Evolutionary conservation across 2,888 invertebrate species (phyloP), one percentile per base, ranked within the genome.

Genomic region (Melieria picta): DNA sequence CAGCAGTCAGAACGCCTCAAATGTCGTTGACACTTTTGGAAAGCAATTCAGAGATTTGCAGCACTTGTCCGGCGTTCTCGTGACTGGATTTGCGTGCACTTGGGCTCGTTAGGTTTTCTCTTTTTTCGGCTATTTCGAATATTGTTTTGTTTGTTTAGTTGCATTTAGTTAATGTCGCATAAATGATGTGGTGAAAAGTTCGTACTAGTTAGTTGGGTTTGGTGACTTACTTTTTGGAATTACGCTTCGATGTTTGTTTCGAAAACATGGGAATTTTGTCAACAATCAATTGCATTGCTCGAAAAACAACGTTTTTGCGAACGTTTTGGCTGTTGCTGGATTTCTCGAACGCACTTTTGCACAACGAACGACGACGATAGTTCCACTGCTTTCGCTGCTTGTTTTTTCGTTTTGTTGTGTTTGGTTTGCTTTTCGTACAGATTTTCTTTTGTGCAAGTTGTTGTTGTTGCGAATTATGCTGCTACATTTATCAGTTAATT

Each of bases 191-290:
- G 48, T 58, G 13, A 62, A 30, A 55, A 50, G 7, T 62, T 58
- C 30, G 56, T 68, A 70, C 55, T 64, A 47, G 13, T 55, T 65
- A 58, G 55, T 71, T 48, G 4, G 65, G 4, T 43, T 16, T 58
- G 70, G 30, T 30, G 79, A 85, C 85, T 85, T 85, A 85, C 85
- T 86, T 85, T 84, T 85, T 85, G 82, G 85, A 85, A 83, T 85
- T 85, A 80, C 85, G 86, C 84, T 85, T 85, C 84, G 86, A 81
- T 81, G 85, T 85, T 84, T 85, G 86, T 83, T 85, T 85, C 83
- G 85, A 86, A 86, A 86, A 85, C 85, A 85, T 85, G 86, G 85
- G 85, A 85, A 85, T 85, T 86, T 85, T 85, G 85, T 85, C 85
- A 83, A 85, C 85, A 84, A 85, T 85, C 83, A 85, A 82, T 86